Base-by-base conservation (phyloP, 2,113 vertebrate species). In the Neogobius melanostomus region DNA sequence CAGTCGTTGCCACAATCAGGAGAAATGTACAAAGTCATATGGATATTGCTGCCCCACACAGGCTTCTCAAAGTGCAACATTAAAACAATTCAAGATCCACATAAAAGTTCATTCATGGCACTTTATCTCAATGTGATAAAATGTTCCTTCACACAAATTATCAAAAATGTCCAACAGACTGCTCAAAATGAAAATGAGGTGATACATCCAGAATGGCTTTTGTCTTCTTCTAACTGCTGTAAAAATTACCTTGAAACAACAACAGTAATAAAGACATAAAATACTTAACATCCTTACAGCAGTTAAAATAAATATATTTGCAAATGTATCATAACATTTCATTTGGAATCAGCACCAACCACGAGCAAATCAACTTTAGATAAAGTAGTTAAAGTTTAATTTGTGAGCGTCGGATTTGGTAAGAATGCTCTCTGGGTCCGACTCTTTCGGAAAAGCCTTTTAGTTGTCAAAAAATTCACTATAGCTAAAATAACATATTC, bases 31-130 rank as follows among this genome's bases (percentile, higher is more conserved):
- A 85, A 78, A 73, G 52, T 82, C 69, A 74, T 44, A 75, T 64
- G 56, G 43, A 77, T 81, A 84, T 80, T 84, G 81, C 82, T 81
- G 77, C 83, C 77, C 72, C 82, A 81, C 62, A 28, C 47, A 71
- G 79, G 75, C 79, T 81, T 79, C 87, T 81, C 78, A 90, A 90
- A 87, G 87, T 90, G 88, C 80, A 82, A 80, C 75, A 70, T 75
- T 83, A 74, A 72, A 77, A 79, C 81, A 2, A 71, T 66, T 71
- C n/a, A 48, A 36, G 64, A 59, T 72, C 69, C 15, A 70, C 59
- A 1, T 14, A 59, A 42, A 59, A 36, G 36, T 61, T n/a, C 78
- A 66, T 64, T 71, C 79, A 64, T 82, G 81, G 82, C 72, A 82
- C 77, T 77, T 85, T 44, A 56, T 72, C 68, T 72, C 48, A 14